A percentile compares a stretch with the other conserved stretches of the same genome.
phyloP scores from a whole-genome alignment of 2,888 invertebrate genomes.

The Gymnoscelis rufifasciata region DNA sequence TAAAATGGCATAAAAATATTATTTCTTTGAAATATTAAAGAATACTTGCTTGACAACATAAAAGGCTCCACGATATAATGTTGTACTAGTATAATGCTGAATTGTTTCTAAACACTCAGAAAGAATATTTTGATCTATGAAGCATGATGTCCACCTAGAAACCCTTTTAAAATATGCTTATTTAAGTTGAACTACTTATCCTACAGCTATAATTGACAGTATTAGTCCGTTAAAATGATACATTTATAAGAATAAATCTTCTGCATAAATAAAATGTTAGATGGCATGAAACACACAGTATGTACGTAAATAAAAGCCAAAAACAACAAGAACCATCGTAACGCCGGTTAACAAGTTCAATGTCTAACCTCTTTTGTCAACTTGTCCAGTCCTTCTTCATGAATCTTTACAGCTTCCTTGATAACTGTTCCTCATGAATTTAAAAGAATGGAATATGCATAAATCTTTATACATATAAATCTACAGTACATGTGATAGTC shows the following conservation, averaged over 20 bases:
- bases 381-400: constrained; percentile 81
- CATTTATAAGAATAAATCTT: constrained; percentile 13
- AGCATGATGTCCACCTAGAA: constrained; percentile 21
- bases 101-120: neutral
- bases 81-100: constrained; percentile 11
- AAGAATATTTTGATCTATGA: neutral
- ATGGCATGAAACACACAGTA: too few species aligned
- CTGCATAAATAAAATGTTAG: constrained; percentile 11
- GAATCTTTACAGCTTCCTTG: constrained; percentile 85
- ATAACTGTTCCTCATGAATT: too few species aligned
- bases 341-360: too few species aligned
- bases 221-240: constrained; percentile 27
- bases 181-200: constrained; percentile 38
- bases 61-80: constrained; percentile 2
- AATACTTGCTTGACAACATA: constrained; percentile 43
- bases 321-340: too few species aligned
- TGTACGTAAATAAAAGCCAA: too few species aligned
- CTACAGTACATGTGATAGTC: too few species aligned
- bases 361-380: constrained; percentile 81
- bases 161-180: constrained; percentile 26
- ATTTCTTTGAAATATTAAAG: constrained; percentile 31
- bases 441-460: too few species aligned
- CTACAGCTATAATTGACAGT: constrained; percentile 57
- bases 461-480: too few species aligned
- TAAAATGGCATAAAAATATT: constrained; percentile 34